Percentiles rank a stretch among this genome's conserved stretches.
phyloP scores from a whole-genome alignment of 2,797 vertebrate species.

The Aplochiton taeniatus region DNA sequence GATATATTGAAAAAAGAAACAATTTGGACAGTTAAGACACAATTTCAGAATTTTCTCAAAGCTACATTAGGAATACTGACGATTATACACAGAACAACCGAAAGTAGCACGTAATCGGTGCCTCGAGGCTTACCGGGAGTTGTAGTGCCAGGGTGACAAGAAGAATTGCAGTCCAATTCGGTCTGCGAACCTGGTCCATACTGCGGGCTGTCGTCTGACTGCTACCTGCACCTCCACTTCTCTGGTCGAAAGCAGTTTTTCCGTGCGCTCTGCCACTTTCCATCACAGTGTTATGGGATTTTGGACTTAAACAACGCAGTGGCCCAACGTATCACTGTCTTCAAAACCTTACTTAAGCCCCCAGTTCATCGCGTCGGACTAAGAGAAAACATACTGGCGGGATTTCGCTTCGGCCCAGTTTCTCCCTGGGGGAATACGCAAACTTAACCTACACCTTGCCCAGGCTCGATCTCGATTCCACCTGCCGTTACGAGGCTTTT shows the following conservation, averaged over 20 bases:
- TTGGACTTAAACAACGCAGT: constrained; percentile 21
- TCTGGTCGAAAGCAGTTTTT: constrained; percentile 14
- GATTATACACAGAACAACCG: constrained; percentile 29
- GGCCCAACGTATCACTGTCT: constrained; percentile 22
- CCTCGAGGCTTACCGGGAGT: constrained; percentile 74
- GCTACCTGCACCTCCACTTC: constrained; percentile 30
- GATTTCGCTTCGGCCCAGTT: constrained; percentile 37
- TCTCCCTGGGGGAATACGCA: constrained; percentile 32
- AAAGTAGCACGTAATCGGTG: constrained; percentile 72
- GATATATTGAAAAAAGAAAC: constrained; percentile 33
- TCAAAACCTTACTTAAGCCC: constrained; percentile 47
- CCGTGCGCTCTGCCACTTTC: constrained; percentile 56
- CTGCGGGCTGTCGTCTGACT: constrained; percentile 31
- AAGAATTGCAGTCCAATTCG: constrained; percentile 61
- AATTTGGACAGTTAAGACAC: constrained; percentile 23
- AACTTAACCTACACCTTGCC: constrained; percentile 17
- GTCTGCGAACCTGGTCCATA: constrained; percentile 44
- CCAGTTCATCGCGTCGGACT: constrained; percentile 59
- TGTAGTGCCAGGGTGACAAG: constrained; percentile 71
- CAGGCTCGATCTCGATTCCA: constrained; percentile 52
- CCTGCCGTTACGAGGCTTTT: constrained; percentile 78
- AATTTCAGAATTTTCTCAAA: constrained; percentile 14
- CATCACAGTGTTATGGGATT: constrained; percentile 54
- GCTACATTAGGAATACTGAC: constrained; percentile 29
- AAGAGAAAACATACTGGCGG: constrained; percentile 40